Evolutionary conservation across 92 coral and sea anemone species (phyloP), one percentile per base, ranked within the genome.

Genomic region (Parazoanthus darwini): DNA sequence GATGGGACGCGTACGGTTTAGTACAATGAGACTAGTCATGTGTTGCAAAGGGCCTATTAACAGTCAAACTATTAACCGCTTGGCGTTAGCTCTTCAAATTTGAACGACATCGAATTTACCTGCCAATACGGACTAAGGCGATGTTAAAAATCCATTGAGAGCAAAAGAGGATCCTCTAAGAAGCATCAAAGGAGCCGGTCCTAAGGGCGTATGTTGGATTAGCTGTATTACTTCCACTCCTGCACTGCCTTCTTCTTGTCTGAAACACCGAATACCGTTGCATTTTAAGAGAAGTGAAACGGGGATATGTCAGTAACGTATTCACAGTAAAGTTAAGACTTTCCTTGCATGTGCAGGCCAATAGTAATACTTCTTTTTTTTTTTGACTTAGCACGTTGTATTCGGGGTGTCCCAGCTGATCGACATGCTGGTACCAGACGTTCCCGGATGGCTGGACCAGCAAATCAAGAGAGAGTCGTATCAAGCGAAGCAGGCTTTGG

Each of bases 391-490:
- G 98, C 98, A 94, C 90, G 71, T 94, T 74, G 98, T 94, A 85
- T 94, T 94, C 92, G 94, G 94, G 29, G 93, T 94, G 25, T 93
- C 95, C 84, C 91, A 95, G 25, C 77, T 94, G 91, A 94, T 94
- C 81, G 98, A 94, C 92, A 88, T 93, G 88, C 38, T 94, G 82
- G 96, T 94, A 39, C 98, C 98, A 1, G 98, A 94, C 70, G 79
- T 94, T n/a, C 98, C 98, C 66, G 89, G 81, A 80, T 89, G 91
- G 71, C 89, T 94, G 77, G 98, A 94, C 81, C 92, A 93, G 79
- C 92, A 65, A 88, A 94, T 94, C 95, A 94, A 94, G 85, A 94
- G 98, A 13, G 98, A 94, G 80, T 91, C 98, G 1, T 94, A 94
- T 71, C 88, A 88, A 13, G 98, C 98, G 77, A 94, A 94, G 63